These are phyloP conservation scores for Pandemis cinnamomeana DNA, from an alignment of 2,888 invertebrate genomes.

Conservation along the genomic window DNA sequence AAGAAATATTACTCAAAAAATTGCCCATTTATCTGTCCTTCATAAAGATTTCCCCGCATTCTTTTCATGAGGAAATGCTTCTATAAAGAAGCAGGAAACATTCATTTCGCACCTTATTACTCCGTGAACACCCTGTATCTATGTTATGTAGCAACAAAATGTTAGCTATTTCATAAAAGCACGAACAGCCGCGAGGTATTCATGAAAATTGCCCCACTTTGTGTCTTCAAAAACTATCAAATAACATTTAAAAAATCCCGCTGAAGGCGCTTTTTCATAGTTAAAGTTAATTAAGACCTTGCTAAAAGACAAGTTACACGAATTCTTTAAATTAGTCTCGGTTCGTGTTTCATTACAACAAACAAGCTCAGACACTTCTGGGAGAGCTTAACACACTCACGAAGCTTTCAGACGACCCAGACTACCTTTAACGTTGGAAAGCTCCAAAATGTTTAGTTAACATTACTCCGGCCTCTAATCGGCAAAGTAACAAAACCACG, in stretches of 20 bases:
- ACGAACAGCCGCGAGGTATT: background rate
- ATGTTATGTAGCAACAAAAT: slow-evolving; percentile 5
- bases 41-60: slow-evolving; percentile 15
- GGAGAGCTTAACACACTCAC: background rate
- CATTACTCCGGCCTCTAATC: background rate
- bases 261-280: too few relatives aligned
- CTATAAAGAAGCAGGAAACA: slow-evolving; percentile 16
- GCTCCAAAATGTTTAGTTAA: slow-evolving; percentile 2
- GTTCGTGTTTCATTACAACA: background rate
- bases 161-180: slow-evolving; percentile 6
- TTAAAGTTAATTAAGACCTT: too few relatives aligned
- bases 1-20: slow-evolving; percentile 15
- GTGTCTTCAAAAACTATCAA: background rate
- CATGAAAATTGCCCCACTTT: background rate
- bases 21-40: slow-evolving; percentile 9
- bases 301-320: background rate
- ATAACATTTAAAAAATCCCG: background rate
- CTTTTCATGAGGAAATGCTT: slow-evolving; percentile 16
- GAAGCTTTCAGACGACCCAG: background rate
- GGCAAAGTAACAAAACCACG: slow-evolving; percentile 27
- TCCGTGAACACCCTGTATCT: slow-evolving; percentile 14
- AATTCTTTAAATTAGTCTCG: background rate
- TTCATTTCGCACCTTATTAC: slow-evolving; percentile 32
- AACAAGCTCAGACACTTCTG: background rate
- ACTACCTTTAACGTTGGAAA: background rate